These are phyloP conservation scores for Silvanus unidentatus DNA, from an alignment of 2,888 invertebrate species.

Conservation along the genomic window DNA sequence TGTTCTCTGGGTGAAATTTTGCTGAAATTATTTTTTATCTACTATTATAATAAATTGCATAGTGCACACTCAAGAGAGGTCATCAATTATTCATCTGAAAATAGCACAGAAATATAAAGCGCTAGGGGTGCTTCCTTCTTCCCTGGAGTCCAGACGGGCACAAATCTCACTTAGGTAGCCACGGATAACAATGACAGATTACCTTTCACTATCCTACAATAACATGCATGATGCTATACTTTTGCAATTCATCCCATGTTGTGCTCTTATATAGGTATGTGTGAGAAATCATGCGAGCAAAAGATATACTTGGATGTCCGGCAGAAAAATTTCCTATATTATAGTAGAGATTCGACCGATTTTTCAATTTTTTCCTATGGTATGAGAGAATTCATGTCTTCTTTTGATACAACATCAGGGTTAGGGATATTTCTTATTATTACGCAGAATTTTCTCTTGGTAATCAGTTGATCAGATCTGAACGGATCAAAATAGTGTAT, in stretches of 20 bases:
- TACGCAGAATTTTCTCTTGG: conserved; percentile 8
- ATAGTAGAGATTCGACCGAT: no score
- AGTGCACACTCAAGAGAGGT: conserved; percentile 8
- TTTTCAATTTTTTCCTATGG: conserved; percentile 1
- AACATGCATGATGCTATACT: conserved; percentile 21
- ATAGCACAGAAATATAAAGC: conserved; percentile 16
- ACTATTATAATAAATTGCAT: not conserved
- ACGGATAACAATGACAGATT: conserved; percentile 31
- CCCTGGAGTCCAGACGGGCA: conserved; percentile 25
- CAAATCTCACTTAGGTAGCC: conserved; percentile 38
- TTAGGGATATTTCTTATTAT: no score
- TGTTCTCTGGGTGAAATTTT: no score
- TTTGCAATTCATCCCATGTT: not conserved
- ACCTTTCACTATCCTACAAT: conserved; percentile 20
- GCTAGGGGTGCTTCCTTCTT: conserved; percentile 14
- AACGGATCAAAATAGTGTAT: conserved; percentile 23
- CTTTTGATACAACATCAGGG: no score
- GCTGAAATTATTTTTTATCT: not conserved
- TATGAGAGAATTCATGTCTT: conserved; percentile 10
- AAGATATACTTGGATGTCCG: no score
- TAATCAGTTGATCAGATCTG: conserved; percentile 28
- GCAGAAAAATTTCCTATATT: no score
- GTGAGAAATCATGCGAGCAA: no score
- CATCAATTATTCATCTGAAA: conserved; percentile 32
- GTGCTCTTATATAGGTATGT: no score